These are phyloP conservation scores for Lepidochitona cinerea DNA, from an alignment of 2,888 invertebrate genomes.

Conservation along the genomic window DNA sequence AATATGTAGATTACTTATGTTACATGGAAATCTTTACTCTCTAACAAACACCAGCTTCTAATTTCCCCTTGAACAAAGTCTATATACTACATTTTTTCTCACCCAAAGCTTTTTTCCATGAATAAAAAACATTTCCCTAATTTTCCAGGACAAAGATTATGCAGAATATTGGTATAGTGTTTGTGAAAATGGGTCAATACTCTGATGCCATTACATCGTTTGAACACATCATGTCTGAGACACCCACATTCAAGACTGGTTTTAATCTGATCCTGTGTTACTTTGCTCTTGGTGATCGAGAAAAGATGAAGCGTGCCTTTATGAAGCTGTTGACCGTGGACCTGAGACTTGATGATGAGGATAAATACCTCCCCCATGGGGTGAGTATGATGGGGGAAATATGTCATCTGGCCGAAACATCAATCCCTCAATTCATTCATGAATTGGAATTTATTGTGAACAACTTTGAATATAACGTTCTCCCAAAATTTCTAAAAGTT, in stretches of 20 bases:
- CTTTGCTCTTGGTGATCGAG: constrained; percentile 81
- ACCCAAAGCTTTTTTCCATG: no score
- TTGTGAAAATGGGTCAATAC: constrained; percentile 96
- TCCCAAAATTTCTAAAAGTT: no score
- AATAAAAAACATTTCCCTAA: background rate
- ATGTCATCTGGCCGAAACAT: no score
- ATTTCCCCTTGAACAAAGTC: no score
- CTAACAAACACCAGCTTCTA: no score
- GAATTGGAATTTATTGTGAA: no score
- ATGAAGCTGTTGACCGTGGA: constrained; percentile 90
- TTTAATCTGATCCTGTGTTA: constrained; percentile 84
- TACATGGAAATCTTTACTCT: no score
- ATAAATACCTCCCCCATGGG: constrained; percentile 75
- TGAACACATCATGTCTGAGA: constrained; percentile 98
- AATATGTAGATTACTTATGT: no score
- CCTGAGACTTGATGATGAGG: constrained; percentile 82
- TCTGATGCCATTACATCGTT: constrained; percentile 96
- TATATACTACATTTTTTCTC: background rate
- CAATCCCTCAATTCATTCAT: no score
- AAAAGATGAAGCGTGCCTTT: constrained; percentile 94
- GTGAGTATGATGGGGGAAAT: no score
- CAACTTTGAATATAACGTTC: no score
- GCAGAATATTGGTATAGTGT: constrained; percentile 96
- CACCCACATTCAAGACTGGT: constrained; percentile 90
- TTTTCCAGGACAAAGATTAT: constrained; percentile 88